Conservation (phyloP, 2,113 vertebrate species). For the Nematolebias whitei region DNA sequence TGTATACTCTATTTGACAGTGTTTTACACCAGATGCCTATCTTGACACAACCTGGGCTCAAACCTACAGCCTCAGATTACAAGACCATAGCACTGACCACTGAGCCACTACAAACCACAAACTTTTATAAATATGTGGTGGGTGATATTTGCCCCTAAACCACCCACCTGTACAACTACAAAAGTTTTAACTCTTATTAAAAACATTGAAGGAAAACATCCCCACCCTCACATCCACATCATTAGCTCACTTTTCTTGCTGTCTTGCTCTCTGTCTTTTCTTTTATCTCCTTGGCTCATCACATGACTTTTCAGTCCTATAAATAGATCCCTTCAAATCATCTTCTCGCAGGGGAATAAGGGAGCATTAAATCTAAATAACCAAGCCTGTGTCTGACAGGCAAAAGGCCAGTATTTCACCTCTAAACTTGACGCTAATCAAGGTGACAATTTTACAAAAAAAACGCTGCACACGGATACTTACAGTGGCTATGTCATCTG, state of each 20-base stretch:
- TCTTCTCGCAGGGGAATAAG: slow-evolving; percentile 34
- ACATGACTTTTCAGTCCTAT: slow-evolving; percentile 38
- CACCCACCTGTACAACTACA: not conserved
- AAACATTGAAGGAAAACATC: not conserved
- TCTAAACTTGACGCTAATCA: slow-evolving; percentile 62
- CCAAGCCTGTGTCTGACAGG: slow-evolving; percentile 50
- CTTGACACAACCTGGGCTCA: too few relatives aligned
- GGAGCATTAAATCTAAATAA: slow-evolving; percentile 42
- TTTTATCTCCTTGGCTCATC: slow-evolving; percentile 18
- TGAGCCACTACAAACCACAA: too few relatives aligned
- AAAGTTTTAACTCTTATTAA: slow-evolving; percentile 5
- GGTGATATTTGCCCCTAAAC: not conserved
- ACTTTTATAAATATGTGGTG: too few relatives aligned
- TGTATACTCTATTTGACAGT: too few relatives aligned
- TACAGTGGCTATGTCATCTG: slow-evolving; percentile 67
- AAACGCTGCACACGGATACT: slow-evolving; percentile 36
- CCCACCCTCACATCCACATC: slow-evolving; percentile 6
- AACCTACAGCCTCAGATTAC: too few relatives aligned
- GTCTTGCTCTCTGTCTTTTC: slow-evolving; percentile 1
- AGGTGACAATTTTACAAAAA: slow-evolving; percentile 63
- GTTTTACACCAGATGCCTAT: too few relatives aligned
- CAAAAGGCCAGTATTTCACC: slow-evolving; percentile 65
- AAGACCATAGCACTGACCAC: too few relatives aligned
- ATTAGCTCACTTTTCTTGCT: slow-evolving; percentile 4
- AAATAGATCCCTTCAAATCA: slow-evolving; percentile 54